Base-by-base conservation (phyloP, 2,113 vertebrate genomes). In the Crotophaga sulcirostris region DNA sequence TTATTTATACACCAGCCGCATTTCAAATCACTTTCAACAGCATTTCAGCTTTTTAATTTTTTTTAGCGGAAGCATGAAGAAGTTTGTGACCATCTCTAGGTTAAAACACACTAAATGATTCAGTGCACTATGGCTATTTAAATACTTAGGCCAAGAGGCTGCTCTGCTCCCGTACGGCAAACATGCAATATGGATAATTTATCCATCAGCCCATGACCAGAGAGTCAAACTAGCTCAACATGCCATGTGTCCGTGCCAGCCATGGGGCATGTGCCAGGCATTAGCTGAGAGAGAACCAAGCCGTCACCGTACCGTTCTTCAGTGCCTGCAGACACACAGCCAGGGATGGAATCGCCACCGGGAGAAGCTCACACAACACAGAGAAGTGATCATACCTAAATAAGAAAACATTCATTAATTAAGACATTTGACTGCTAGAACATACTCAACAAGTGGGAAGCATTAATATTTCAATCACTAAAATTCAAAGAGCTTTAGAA, bases 321-420 rank as follows among this genome's bases (percentile, higher is more conserved):
- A 99, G 97, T 4, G 97, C 91, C 96, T 99, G 98, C 77, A 99
- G 98, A 96, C 99, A 99, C 42, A 98, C 96, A 1, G 98, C 99
- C 94, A 99, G 56, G 11, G 99, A 99, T 0, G 99, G 99, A 70
- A 99, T 96, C 10, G 98, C 98, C 91, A 99, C 97, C 0, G 99
- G 99, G 64, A 99, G 98, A 88, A 99, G 98, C 97, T 99, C 99
- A 62, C 99, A 99, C 86, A 99, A 97, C 93, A 99, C 99, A 1
- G 99, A 99, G 95, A 99, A 98, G 92, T 99, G 99, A 96, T 99
- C 99, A 11, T 99, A 99, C 97, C 99, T 99, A 81, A 3, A 4
- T 10, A 78, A 89, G 49, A 91, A 75, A 93, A 91, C 26, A 45
- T n/a, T 24, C 8, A 31, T 28, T 60, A 47, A 55, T 96, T 58